Base-by-base conservation (phyloP, 1,140 invertebrate genomes). In the Contarinia nasturtii region DNA sequence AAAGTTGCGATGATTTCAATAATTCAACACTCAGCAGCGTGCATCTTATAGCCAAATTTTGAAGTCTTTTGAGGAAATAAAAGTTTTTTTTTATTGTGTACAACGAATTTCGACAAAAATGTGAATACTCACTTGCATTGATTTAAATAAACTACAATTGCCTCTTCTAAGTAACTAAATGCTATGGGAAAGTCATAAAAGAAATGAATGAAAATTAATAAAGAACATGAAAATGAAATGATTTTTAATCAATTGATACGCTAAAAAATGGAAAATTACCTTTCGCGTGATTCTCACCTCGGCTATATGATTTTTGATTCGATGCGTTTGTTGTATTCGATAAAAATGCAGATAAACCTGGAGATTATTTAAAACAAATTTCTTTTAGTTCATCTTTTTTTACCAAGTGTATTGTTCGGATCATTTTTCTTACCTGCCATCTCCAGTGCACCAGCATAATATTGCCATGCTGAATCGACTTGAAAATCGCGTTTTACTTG, bases 401-500 rank as follows among this genome's bases (percentile, higher is more conserved):
- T n/a, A n/a, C n/a, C n/a, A n/a, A n/a, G n/a, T n/a, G n/a, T n/a
- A n/a, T n/a, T n/a, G n/a, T n/a, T n/a, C n/a, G n/a, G n/a, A n/a
- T n/a, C n/a, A n/a, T n/a, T n/a, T n/a, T n/a, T n/a, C n/a, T n/a
- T n/a, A n/a, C n/a, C 86, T 5, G 90, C 90, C 90, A 96, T 95
- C 71, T 96, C 92, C 38, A 93, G 65, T 17, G 92, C 90, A 12
- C 91, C 91, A 10, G 93, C 92, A 67, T 88, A 95, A 63, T 94
- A 90, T 12, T 96, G 67, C 93, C 92, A 98, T 1, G 94, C 94
- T 56, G 91, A 85, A 64, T 98, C 94, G 15, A 81, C 82, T 55
- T 85, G 84, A 65, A 98, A 98, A 59, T 98, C 95, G 50, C 91
- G 77, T 66, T 97, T 98, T 11, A 90, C 86, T 15, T 85, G 79